A percentile compares a stretch with the other conserved stretches of the same genome.
Evolutionary conservation across 2,797 vertebrate genomes (phyloP).

Genomic region (Dicrostonyx torquatus): DNA sequence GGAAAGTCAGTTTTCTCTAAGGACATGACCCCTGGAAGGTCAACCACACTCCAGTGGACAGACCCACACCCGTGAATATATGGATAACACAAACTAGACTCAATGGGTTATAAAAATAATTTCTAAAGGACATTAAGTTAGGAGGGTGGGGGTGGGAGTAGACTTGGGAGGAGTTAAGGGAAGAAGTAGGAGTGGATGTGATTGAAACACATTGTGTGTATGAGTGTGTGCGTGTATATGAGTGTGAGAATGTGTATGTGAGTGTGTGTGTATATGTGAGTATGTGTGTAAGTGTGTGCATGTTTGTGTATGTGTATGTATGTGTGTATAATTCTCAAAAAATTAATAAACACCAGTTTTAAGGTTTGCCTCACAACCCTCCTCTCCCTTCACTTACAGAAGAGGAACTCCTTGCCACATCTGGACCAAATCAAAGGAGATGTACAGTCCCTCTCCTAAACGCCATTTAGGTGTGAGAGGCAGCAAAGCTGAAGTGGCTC

Average conservation of each 20-base stretch:
- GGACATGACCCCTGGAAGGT: background rate
- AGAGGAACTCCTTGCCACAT: background rate
- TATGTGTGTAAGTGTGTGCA: too few species aligned
- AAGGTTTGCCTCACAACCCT: fast-evolving
- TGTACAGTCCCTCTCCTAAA: background rate
- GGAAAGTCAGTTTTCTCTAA: background rate
- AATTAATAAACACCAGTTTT: background rate
- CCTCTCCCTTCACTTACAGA: too few species aligned
- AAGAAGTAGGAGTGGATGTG: background rate
- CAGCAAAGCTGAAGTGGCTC: background rate
- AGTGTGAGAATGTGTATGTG: background rate
- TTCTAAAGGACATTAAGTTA: background rate
- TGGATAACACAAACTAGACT: background rate
- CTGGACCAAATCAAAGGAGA: background rate
- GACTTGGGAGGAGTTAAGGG: background rate
- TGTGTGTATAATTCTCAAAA: background rate
- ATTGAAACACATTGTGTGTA: background rate
- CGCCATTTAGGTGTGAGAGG: background rate
- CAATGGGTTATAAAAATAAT: background rate
- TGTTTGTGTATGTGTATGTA: background rate
- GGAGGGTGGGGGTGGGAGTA: background rate
- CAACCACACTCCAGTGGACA: background rate
- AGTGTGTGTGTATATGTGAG: background rate
- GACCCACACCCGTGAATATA: background rate
- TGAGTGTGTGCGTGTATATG: background rate